A percentile compares a stretch with the other conserved stretches of the same genome.
These are phyloP conservation scores for Caerostris extrusa DNA, from an alignment of 1,140 invertebrate genomes.

Conservation along the genomic window DNA sequence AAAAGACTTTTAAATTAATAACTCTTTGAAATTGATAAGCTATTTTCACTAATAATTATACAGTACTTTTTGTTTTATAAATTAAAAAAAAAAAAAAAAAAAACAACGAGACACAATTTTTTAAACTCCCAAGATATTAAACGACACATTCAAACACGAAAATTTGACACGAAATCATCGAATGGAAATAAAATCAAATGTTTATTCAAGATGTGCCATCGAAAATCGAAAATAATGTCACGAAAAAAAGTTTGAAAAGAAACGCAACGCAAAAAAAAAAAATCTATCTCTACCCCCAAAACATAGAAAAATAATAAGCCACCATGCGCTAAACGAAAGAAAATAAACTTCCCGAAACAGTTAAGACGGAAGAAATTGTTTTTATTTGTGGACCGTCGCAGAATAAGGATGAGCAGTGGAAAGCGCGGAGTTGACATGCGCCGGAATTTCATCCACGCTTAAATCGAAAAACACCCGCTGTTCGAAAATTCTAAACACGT, in stretches of 20 bases:
- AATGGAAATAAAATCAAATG: not conserved
- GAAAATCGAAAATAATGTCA: not conserved
- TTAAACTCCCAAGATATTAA: too few relatives aligned
- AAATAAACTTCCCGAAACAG: conserved; percentile 64
- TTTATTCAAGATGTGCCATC: not conserved
- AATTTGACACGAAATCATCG: too few relatives aligned
- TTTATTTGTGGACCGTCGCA: conserved; percentile 56
- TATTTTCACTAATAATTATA: too few relatives aligned
- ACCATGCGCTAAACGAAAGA: conserved; percentile 25
- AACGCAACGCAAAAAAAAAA: not conserved
- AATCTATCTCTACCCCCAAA: not conserved
- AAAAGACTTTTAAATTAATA: too few relatives aligned
- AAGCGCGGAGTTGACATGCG: conserved; percentile 65
- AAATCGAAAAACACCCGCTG: conserved; percentile 40
- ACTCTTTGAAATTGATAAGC: too few relatives aligned
- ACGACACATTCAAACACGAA: too few relatives aligned
- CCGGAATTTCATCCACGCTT: conserved; percentile 24
- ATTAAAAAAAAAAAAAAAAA: too few relatives aligned
- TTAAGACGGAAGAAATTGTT: conserved; percentile 52
- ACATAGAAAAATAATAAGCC: not conserved
- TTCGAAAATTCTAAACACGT: conserved; percentile 46
- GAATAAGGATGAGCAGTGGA: conserved; percentile 47
- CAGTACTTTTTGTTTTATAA: too few relatives aligned
- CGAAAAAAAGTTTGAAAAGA: not conserved
- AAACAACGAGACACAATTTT: too few relatives aligned